phyloP scores from a whole-genome alignment of 2,113 vertebrate genomes.

The Pardalotus punctatus region DNA sequence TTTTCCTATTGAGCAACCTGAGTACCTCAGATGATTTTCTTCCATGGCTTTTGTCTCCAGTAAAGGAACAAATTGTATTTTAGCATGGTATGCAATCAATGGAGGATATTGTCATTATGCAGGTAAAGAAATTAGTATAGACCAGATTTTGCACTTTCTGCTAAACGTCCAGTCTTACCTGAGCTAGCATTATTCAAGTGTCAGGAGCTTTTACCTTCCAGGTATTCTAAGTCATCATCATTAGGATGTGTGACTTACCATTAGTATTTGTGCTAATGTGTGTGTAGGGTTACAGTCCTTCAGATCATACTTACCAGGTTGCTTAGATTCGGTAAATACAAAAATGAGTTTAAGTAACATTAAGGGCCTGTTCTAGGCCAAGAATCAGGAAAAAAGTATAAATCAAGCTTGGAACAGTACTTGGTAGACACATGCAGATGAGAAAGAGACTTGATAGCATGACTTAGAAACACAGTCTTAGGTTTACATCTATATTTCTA shows the following conservation, averaged over 20 bases:
- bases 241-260: neutral
- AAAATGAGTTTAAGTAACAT: conserved; percentile 26
- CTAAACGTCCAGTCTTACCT: neutral
- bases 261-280: neutral
- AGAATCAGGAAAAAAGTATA: conserved; percentile 14
- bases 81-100: neutral
- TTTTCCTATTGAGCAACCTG: neutral
- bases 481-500: neutral
- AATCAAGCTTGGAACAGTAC: neutral
- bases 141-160: neutral
- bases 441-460: neutral
- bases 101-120: neutral
- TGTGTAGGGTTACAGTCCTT: neutral
- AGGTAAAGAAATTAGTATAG: conserved; percentile 27
- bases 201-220: neutral
- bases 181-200: conserved; percentile 3
- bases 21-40: neutral
- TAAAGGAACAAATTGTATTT: neutral
- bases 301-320: neutral
- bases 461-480: neutral
- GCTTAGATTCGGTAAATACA: neutral
- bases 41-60: neutral
- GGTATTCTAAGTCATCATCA: neutral
- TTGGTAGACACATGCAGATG: neutral
- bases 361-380: neutral